These are phyloP conservation scores for Epinephelus lanceolatus DNA, from an alignment of 2,113 vertebrate species.

Conservation along the genomic window DNA sequence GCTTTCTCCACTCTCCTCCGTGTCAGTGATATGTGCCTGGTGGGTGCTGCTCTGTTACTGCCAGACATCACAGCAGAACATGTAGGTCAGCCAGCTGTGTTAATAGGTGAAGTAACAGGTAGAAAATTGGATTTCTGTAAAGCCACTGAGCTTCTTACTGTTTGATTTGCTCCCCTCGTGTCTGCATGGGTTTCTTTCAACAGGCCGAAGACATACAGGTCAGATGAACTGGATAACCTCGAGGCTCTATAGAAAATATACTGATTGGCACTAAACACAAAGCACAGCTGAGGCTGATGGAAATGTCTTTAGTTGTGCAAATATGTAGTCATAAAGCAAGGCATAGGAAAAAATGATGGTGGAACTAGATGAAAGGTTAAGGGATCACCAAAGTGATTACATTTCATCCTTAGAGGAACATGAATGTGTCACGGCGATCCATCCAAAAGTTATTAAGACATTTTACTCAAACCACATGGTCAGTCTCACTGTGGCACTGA, in stretches of 20 bases:
- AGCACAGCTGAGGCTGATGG: too few species aligned
- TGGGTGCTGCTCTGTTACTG: not conserved
- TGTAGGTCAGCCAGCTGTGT: not conserved
- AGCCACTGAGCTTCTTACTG: constrained; percentile 10
- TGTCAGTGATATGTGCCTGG: not conserved
- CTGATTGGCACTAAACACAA: too few species aligned
- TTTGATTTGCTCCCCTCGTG: not conserved
- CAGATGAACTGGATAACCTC: constrained; percentile 22
- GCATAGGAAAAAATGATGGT: not conserved
- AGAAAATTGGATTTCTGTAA: constrained; percentile 38
- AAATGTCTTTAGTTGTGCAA: too few species aligned
- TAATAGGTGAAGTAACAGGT: constrained; percentile 31
- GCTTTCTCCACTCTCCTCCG: not conserved
- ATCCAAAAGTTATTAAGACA: too few species aligned
- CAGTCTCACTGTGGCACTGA: not conserved
- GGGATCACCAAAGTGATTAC: not conserved
- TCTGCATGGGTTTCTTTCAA: constrained; percentile 9
- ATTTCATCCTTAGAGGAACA: not conserved
- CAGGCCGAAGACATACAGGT: not conserved
- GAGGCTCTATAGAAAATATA: not conserved
- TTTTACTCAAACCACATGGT: too few species aligned
- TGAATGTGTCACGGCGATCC: not conserved
- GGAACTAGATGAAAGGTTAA: not conserved
- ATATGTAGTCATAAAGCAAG: not conserved
- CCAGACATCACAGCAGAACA: not conserved